Evolutionary conservation across 2,113 vertebrate species (phyloP), one percentile per base, ranked within the genome.

Genomic region (Dendrocopos noguchii): DNA sequence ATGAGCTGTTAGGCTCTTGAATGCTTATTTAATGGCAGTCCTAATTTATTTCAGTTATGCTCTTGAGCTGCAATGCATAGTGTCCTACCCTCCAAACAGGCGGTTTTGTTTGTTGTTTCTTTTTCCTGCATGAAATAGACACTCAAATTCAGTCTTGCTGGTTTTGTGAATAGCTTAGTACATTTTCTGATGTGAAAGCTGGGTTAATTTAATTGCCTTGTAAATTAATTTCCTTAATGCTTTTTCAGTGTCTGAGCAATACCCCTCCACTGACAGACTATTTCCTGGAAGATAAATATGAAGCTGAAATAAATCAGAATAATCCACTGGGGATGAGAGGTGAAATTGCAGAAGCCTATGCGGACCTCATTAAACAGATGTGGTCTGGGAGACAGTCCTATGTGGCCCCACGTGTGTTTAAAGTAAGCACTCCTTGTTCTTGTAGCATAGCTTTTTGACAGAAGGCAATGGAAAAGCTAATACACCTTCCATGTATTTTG

Each of bases 281-380:
- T 97, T 99, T 99, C 93, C 97, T 99, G 93, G 97, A 98, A 85
- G 98, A 99, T 93, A 98, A 98, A 72, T 99, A 99, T 10, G 98
- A 99, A 95, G 98, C 98, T 4, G 99, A 99, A 95, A 99, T 99
- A 97, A 99, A 99, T 97, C 97, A 99, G 76, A 98, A 98, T 87
- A 99, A 99, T 91, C 99, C 99, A 3, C 97, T 99, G 88, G 99
- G 99, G n/a, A 99, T 99, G 99, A 98, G 99, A 91, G 99, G 99
- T 33, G 99, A 99, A 95, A 99, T 99, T 6, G 99, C 99, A 11
- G 99, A 99, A 97, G 98, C 99, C 79, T 99, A 99, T 9, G 99
- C 99, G 42, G 99, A 99, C 55, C 98, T 99, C 66, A 98, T 99
- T 67, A 99, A 99, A 95, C 99, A 99, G 97, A 99, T 99, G 96